phyloP scores from a whole-genome alignment of 2,888 invertebrate genomes.

The Thumatha senex region DNA sequence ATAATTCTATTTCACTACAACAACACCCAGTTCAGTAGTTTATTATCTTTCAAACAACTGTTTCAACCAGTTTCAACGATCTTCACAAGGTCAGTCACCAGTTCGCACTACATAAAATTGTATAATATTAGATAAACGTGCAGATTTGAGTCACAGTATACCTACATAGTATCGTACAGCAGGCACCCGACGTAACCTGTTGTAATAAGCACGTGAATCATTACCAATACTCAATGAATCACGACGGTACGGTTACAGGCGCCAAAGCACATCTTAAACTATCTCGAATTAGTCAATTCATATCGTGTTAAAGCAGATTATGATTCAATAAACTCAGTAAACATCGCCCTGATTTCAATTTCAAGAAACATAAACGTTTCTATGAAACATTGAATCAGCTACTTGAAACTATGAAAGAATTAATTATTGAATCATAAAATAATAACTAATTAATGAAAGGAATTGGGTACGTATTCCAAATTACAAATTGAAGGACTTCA shows the following conservation, averaged over 20 bases:
- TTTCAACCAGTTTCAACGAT: constrained; percentile 42
- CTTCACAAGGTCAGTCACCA: constrained; percentile 67
- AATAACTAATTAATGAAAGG: too few relatives aligned
- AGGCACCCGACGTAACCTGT: constrained; percentile 21
- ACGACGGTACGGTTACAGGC: constrained; percentile 14
- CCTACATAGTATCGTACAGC: constrained; percentile 8
- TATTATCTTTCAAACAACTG: constrained; percentile 16
- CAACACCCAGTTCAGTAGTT: constrained; percentile 16
- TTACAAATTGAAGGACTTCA: too few relatives aligned
- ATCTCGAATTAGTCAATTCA: constrained; percentile 25
- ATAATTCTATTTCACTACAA: too few relatives aligned
- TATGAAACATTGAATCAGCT: constrained; percentile 7
- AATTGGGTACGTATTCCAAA: too few relatives aligned
- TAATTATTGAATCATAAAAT: background rate
- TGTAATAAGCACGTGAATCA: constrained; percentile 36
- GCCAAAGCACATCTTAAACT: constrained; percentile 18
- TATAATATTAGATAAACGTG: constrained; percentile 14
- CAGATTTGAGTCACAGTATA: constrained; percentile 31
- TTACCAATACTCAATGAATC: constrained; percentile 23
- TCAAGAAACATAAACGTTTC: constrained; percentile 14
- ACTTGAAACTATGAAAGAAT: background rate
- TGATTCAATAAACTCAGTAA: constrained; percentile 32
- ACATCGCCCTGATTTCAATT: constrained; percentile 13
- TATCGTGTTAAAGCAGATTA: constrained; percentile 17
- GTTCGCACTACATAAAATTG: constrained; percentile 41